These are phyloP conservation scores for Rhaphigaster nebulosa DNA, from an alignment of 2,888 invertebrate species.

Conservation along the genomic window DNA sequence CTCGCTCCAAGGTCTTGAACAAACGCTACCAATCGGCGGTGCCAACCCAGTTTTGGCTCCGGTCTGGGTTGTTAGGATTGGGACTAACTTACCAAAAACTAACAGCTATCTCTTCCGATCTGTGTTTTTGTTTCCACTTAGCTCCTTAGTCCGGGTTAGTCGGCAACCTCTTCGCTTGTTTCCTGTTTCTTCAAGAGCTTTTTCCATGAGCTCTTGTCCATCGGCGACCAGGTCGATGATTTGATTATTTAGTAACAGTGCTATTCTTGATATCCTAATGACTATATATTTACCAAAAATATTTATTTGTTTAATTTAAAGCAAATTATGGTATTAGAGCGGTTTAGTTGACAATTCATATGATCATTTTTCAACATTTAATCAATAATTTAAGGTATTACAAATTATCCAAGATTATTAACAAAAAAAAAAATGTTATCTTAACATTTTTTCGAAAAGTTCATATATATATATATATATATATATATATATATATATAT, in stretches of 20 bases:
- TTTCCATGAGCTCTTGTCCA: background rate
- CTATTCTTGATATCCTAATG: background rate
- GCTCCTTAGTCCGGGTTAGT: background rate
- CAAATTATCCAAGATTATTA: too few species aligned
- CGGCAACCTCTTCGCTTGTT: background rate
- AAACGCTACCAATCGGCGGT: background rate
- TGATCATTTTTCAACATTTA: too few species aligned
- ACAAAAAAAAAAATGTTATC: too few species aligned
- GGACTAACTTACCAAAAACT: constrained; percentile 29
- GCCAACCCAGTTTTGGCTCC: constrained; percentile 29
- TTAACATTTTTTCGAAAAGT: too few species aligned
- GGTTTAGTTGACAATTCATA: too few species aligned
- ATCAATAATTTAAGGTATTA: too few species aligned
- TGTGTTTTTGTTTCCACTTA: constrained; percentile 34
- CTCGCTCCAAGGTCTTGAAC: constrained; percentile 12
- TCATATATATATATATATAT: too few species aligned
- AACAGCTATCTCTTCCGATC: constrained; percentile 30
- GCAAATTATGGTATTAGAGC: too few species aligned
- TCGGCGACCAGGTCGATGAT: background rate
- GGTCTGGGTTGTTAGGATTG: background rate
- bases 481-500: too few species aligned
- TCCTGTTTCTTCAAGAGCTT: background rate
- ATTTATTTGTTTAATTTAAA: too few species aligned
- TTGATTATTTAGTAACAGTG: background rate
- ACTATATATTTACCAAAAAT: too few species aligned